Evolutionary conservation across 2,797 vertebrate species (phyloP).

Genomic region (Hypotaenidia philippensis): DNA sequence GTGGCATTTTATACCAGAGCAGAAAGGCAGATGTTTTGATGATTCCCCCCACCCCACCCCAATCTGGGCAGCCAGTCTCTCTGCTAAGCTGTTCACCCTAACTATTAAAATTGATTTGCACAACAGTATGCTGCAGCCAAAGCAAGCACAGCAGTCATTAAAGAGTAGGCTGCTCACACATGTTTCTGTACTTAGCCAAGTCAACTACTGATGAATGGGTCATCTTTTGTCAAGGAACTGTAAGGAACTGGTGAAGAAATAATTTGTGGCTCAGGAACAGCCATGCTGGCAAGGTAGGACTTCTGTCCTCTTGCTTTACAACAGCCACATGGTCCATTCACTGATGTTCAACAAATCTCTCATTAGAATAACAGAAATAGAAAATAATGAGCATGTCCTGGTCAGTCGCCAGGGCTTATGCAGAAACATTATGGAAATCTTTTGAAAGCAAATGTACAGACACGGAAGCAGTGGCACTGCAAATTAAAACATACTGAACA

Average conservation of each 20-base stretch:
- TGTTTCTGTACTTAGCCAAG: conserved; percentile 40
- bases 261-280: neutral
- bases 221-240: conserved; percentile 39
- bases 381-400: neutral
- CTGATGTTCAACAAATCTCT: neutral
- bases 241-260: conserved; percentile 36
- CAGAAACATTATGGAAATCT: neutral
- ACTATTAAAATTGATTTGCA: conserved; percentile 61
- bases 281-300: conserved; percentile 33
- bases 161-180: conserved; percentile 46
- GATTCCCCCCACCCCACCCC: neutral
- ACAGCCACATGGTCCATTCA: neutral
- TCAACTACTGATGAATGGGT: conserved; percentile 37
- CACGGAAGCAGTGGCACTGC: neutral
- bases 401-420: neutral
- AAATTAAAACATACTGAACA: neutral
- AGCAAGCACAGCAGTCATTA: conserved; percentile 33
- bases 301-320: neutral
- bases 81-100: conserved; percentile 46
- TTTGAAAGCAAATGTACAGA: neutral
- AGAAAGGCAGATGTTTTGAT: conserved; percentile 61
- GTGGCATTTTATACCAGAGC: conserved; percentile 47
- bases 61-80: conserved; percentile 41
- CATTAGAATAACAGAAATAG: neutral
- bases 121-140: conserved; percentile 46